Evolutionary conservation across 2,113 vertebrate species (phyloP).

Genomic region (Campylorhamphus procurvoides): DNA sequence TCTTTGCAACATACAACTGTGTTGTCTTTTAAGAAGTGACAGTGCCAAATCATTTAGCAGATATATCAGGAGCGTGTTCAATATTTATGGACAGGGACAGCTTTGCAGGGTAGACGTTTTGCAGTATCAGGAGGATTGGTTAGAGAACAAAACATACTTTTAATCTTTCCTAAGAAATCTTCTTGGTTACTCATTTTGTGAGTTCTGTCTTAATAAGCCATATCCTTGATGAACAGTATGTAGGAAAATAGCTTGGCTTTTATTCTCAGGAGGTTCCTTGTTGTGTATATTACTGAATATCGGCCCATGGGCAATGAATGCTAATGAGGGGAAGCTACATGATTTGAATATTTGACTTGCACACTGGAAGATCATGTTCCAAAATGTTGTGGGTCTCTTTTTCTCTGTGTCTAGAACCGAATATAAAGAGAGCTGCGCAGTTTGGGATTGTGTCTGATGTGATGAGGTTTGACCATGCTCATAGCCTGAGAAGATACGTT

Average conservation of each 20-base stretch:
- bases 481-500: neutral
- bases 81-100: conserved; percentile 37
- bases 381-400: neutral
- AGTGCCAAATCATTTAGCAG: conserved; percentile 3
- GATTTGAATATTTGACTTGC: neutral
- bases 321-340: neutral
- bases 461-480: neutral
- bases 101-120: neutral
- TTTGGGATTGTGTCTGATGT: neutral
- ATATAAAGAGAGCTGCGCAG: neutral
- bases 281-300: neutral
- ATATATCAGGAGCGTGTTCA: neutral
- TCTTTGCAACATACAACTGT: neutral
- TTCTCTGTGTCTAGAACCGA: neutral
- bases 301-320: neutral
- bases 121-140: neutral
- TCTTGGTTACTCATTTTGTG: neutral
- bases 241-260: neutral
- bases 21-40: neutral
- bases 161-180: conserved; percentile 16
- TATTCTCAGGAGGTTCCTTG: conserved; percentile 2
- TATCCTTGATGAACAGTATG: neutral
- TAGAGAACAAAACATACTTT: conserved; percentile 29
- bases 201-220: neutral
- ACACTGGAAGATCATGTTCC: neutral